Evolutionary conservation across 2,113 vertebrate species (phyloP), one percentile per base, ranked within the genome.

Genomic region (Aegypius monachus): DNA sequence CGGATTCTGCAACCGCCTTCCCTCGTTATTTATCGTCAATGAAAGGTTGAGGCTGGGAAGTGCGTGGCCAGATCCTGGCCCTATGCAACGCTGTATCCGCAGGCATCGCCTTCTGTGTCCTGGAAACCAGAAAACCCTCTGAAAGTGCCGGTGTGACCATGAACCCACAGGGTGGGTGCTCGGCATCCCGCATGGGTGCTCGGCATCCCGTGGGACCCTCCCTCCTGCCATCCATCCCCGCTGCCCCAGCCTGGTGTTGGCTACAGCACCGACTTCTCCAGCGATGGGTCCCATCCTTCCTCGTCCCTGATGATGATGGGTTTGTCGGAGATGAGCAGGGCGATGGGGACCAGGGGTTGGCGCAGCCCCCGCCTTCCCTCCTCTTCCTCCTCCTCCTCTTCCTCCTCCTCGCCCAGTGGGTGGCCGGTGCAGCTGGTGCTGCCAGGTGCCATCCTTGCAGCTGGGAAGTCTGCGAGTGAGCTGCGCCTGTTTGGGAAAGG

Each of bases 311-410:
- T 77, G 79, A 88, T 88, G 87, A 96, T 3, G 32, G 97, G 93
- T 48, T 96, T 97, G 80, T 97, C 47, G 0, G 93, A 96, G 83
- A 97, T 90, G 93, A 94, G 96, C 81, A 96, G 71, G 52, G 92
- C 47, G 2, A 95, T 91, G 81, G 90, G 90, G 18, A 96, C n/a
- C 77, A 65, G 81, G 0, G 22, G 66, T 81, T 29, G 66, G 6
- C 2, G 3, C 16, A n/a, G 52, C 5, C 3, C 27, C 34, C 5
- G 17, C 32, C 11, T 66, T 61, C 38, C 56, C 3, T 29, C 55
- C 5, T 82, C 89, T 1, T 90, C 81, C 4, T 94, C 65, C 11
- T 77, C 36, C 2, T 63, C 40, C 13, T 47, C 52, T 2, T 75
- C 91, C 32, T 92, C 50, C 17, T 85, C 52, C 52, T 86, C 17